Evolutionary conservation across 2,797 vertebrate species (phyloP).

Genomic region (Neosalanx taihuensis): DNA sequence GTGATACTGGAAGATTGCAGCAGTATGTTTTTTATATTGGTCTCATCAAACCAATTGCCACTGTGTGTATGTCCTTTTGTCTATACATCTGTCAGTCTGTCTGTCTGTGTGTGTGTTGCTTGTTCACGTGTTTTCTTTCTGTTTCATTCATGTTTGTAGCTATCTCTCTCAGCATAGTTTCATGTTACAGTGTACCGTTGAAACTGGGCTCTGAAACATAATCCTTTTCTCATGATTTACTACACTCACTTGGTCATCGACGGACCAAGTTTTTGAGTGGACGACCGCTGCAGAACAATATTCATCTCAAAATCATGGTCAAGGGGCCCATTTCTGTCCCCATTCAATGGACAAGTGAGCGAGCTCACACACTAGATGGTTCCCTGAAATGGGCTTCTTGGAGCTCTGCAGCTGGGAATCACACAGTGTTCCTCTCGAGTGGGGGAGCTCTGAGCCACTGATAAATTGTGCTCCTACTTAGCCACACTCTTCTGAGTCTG

Average conservation of each 20-base stretch:
- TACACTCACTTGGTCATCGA: too few species aligned
- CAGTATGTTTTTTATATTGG: not conserved
- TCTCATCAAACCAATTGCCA: not conserved
- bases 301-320: slow-evolving; percentile 54
- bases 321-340: slow-evolving; percentile 23
- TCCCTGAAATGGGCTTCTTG: slow-evolving; percentile 46
- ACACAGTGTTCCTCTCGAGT: slow-evolving; percentile 50
- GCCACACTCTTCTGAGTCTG: slow-evolving; percentile 46
- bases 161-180: too few species aligned
- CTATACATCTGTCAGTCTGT: too few species aligned
- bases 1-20: not conserved
- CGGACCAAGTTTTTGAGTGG: slow-evolving; percentile 12
- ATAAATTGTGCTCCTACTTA: slow-evolving; percentile 50
- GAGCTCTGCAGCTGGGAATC: slow-evolving; percentile 52
- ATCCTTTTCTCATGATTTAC: too few species aligned
- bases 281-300: slow-evolving; percentile 23
- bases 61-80: slow-evolving; percentile 15
- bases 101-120: not conserved
- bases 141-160: too few species aligned
- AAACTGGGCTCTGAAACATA: too few species aligned
- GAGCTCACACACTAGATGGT: slow-evolving; percentile 55
- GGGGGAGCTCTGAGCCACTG: slow-evolving; percentile 36
- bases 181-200: too few species aligned
- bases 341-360: slow-evolving; percentile 54
- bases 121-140: too few species aligned